phyloP scores from a whole-genome alignment of 2,888 invertebrate genomes.

The Polyommatus icarus region DNA sequence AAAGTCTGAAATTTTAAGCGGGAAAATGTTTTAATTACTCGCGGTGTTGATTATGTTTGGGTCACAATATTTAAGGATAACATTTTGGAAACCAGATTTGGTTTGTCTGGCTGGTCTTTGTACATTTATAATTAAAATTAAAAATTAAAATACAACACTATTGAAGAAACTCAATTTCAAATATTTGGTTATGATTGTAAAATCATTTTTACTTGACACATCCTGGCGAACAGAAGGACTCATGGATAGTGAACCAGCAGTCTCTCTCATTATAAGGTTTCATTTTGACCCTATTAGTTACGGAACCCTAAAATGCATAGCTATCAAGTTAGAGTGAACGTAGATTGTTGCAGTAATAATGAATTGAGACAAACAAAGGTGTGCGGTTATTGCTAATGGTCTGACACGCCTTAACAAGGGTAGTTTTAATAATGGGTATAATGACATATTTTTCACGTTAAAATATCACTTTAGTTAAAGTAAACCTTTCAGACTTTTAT shows the following conservation, averaged over 20 bases:
- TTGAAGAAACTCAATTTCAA: too few species aligned
- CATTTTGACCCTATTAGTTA: not conserved
- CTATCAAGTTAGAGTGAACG: not conserved
- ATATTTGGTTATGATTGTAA: too few species aligned
- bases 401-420: not conserved
- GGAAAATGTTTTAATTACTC: conserved; percentile 14
- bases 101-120: not conserved
- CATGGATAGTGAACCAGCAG: too few species aligned
- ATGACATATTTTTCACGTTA: not conserved
- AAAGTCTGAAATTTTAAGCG: conserved; percentile 11
- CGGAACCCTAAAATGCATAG: not conserved
- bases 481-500: not conserved
- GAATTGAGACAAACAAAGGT: conserved; percentile 19
- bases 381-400: not conserved
- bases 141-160: not conserved
- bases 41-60: conserved; percentile 19
- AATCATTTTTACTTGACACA: too few species aligned
- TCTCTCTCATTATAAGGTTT: not conserved
- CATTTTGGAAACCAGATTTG: not conserved
- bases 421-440: conserved; percentile 12
- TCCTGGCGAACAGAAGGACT: too few species aligned
- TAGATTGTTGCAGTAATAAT: not conserved
- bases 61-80: not conserved
- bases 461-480: too few species aligned
- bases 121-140: not conserved